phyloP scores from a whole-genome alignment of 2,888 invertebrate species.

The Neria commutata region DNA sequence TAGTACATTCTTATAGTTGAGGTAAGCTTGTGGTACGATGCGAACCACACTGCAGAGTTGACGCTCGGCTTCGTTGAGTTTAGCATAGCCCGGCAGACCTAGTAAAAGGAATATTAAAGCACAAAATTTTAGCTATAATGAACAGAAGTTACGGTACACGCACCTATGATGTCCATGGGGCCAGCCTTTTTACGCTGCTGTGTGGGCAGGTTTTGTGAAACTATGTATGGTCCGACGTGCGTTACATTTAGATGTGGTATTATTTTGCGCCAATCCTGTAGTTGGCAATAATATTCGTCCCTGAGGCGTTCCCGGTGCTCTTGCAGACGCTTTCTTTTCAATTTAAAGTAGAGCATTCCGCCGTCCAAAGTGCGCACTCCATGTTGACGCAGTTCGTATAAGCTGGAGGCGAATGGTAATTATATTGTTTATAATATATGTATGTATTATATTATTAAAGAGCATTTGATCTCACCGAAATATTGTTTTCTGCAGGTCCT shows the following conservation, averaged over 20 bases:
- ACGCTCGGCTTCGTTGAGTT: conserved; percentile 73
- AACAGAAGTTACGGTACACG: background rate
- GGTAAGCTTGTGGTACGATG: conserved; percentile 77
- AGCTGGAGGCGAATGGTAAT: conserved; percentile 51
- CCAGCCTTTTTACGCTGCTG: conserved; percentile 53
- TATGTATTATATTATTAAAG: too few species aligned
- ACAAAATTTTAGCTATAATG: background rate
- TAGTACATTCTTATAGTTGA: conserved; percentile 78
- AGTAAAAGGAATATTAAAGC: conserved; percentile 53
- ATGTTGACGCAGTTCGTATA: conserved; percentile 71
- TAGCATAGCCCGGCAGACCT: conserved; percentile 80
- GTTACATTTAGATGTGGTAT: conserved; percentile 41
- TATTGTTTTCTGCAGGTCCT: conserved; percentile 70
- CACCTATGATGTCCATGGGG: conserved; percentile 58
- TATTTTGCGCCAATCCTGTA: conserved; percentile 46
- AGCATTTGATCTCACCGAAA: conserved; percentile 55
- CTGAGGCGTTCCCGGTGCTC: conserved; percentile 48
- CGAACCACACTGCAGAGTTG: conserved; percentile 78
- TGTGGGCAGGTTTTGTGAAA: conserved; percentile 31
- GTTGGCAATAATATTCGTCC: conserved; percentile 43
- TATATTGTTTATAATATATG: too few species aligned
- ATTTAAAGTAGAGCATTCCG: conserved; percentile 69
- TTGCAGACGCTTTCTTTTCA: conserved; percentile 65
- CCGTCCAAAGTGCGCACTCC: conserved; percentile 73
- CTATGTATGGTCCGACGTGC: conserved; percentile 28